Percentiles rank a stretch among this genome's conserved stretches.
These are phyloP conservation scores for Mimas tiliae DNA, from an alignment of 2,888 invertebrate genomes.

Conservation along the genomic window DNA sequence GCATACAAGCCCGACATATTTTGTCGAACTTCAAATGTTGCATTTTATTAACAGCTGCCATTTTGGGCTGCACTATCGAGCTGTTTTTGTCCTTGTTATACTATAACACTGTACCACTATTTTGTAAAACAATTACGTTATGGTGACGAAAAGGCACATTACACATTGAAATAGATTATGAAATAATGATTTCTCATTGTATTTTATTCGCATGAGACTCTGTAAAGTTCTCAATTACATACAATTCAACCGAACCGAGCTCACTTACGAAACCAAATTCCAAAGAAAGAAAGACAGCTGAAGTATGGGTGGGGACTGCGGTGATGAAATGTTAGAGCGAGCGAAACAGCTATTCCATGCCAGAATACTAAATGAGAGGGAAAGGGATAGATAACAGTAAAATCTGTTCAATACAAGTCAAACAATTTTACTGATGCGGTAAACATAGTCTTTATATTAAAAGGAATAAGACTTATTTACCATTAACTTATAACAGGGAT, in stretches of 20 bases:
- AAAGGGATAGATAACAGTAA: conserved; percentile 58
- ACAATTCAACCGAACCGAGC: conserved; percentile 44
- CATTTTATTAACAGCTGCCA: conserved; percentile 71
- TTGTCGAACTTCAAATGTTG: conserved; percentile 81
- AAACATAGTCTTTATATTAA: conserved; percentile 21
- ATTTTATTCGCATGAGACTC: conserved; percentile 10
- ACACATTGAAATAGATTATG: not conserved
- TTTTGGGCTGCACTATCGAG: conserved; percentile 71
- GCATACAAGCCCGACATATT: conserved; percentile 87
- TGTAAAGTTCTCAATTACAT: conserved; percentile 28
- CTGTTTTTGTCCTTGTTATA: conserved; percentile 71
- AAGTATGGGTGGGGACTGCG: conserved; percentile 50
- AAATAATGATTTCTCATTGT: not conserved
- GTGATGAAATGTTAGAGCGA: conserved; percentile 54
- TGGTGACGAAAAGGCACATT: not conserved
- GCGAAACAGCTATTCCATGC: conserved; percentile 41
- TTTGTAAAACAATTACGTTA: conserved; percentile 21
- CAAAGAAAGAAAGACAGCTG: conserved; percentile 56
- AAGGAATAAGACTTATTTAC: not conserved
- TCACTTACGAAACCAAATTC: conserved; percentile 59
- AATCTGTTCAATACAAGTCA: conserved; percentile 53
- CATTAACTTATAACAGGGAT: not conserved
- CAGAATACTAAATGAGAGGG: conserved; percentile 33
- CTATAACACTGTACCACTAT: conserved; percentile 43
- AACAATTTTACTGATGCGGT: conserved; percentile 25